Evolutionary conservation across 2,113 vertebrate genomes (phyloP).

Genomic region (Chaetorhynchus papuensis): DNA sequence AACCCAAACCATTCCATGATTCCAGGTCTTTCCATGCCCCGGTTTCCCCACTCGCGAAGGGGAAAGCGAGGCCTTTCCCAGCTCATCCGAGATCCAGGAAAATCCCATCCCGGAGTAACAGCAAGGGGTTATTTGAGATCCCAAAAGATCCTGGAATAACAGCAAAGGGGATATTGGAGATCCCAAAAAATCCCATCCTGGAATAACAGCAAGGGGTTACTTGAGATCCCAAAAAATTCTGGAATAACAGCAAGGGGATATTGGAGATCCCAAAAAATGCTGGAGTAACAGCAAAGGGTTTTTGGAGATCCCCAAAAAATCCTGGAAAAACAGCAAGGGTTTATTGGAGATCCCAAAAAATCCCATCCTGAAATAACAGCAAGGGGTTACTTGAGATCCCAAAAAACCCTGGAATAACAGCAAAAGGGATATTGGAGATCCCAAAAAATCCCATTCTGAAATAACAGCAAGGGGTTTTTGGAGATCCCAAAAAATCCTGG

Average conservation of each 20-base stretch:
- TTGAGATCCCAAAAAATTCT: not conserved
- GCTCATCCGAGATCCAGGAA: accelerated
- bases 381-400: not conserved
- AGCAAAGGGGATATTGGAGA: not conserved
- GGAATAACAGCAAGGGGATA: not conserved
- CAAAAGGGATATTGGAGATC: too few relatives aligned
- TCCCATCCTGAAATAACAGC: not conserved
- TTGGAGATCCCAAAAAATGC: too few relatives aligned
- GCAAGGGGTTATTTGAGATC: too few relatives aligned
- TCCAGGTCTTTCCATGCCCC: not conserved
- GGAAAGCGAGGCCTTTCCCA: not conserved
- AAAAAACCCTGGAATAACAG: not conserved
- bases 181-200: not conserved
- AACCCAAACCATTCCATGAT: not conserved
- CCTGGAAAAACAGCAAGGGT: too few relatives aligned
- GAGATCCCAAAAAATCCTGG: too few relatives aligned
- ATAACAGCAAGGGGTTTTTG: too few relatives aligned
- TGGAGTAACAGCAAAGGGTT: too few relatives aligned
- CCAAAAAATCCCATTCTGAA: not conserved
- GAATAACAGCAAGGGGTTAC: not conserved
- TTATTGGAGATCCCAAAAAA: not conserved
- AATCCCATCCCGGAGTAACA: not conserved
- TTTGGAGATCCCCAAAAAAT: too few relatives aligned
- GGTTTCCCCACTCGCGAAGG: not conserved
- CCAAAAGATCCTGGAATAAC: too few relatives aligned